A percentile compares a stretch with the other conserved stretches of the same genome.
These are phyloP conservation scores for Alethe castanea DNA, from an alignment of 2,113 vertebrate species.

Conservation along the genomic window DNA sequence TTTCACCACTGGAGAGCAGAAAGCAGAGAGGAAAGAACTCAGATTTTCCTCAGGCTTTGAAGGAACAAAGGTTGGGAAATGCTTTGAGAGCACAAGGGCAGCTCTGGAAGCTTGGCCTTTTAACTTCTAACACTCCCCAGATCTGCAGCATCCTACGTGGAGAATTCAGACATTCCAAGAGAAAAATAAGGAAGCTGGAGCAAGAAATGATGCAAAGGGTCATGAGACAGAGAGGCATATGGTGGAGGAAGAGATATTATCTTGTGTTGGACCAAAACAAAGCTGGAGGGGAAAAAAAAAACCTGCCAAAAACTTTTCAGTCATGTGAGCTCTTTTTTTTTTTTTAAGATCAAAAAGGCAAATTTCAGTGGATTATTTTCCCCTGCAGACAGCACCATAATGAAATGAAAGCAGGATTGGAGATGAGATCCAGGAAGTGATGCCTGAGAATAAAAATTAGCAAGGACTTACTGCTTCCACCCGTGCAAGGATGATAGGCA, in stretches of 20 bases:
- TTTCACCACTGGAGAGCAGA: not conserved
- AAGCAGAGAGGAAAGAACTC: not conserved
- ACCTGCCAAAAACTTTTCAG: not conserved
- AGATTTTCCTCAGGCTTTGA: not conserved
- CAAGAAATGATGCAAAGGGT: not conserved
- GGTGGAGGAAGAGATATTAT: not conserved
- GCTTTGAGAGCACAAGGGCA: not conserved
- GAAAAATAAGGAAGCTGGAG: not conserved
- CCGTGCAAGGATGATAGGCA: constrained; percentile 88
- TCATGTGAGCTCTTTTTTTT: not conserved
- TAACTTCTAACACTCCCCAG: not conserved
- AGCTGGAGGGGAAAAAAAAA: not conserved
- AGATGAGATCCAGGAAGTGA: accelerated
- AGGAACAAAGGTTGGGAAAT: not conserved
- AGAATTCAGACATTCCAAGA: not conserved
- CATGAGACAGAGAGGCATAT: not conserved
- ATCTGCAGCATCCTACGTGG: not conserved
- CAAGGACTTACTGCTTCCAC: constrained; percentile 75
- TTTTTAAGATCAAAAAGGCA: not conserved
- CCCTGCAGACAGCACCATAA: not conserved
- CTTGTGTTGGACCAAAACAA: not conserved
- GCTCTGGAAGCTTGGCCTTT: not conserved
- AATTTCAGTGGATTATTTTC: not conserved
- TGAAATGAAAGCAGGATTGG: not conserved
- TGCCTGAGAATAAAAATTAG: accelerated